Evolutionary conservation across 1,140 invertebrate species (phyloP).

Genomic region (Palaemon carinicauda): DNA sequence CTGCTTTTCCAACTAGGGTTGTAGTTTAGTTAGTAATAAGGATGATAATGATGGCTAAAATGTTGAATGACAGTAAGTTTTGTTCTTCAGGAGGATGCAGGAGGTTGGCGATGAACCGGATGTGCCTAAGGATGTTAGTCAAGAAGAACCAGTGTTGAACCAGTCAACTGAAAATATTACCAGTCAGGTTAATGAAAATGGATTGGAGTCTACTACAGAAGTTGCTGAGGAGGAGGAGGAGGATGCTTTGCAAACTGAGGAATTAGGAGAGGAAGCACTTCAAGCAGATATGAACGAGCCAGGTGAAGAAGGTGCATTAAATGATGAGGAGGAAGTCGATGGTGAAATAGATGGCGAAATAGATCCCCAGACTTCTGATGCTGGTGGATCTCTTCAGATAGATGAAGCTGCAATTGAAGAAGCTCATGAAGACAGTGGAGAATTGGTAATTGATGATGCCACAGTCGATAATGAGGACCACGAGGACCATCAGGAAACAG

Average conservation of each 20-base stretch:
- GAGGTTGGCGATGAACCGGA: conserved; percentile 29
- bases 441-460: too few species aligned
- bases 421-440: not conserved
- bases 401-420: too few species aligned
- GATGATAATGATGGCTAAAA: not conserved
- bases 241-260: not conserved
- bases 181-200: not conserved
- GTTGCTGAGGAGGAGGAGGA: not conserved
- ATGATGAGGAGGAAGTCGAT: not conserved
- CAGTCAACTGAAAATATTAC: not conserved
- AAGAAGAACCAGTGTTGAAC: not conserved
- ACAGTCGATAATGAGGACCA: not conserved
- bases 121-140: not conserved
- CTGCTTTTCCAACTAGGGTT: too few species aligned
- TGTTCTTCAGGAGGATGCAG: conserved; percentile 35
- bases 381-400: not conserved
- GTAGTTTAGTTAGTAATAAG: too few species aligned
- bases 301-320: not conserved
- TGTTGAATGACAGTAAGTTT: not conserved
- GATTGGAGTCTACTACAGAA: not conserved
- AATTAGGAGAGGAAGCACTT: not conserved
- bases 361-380: not conserved
- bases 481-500: not conserved
- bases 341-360: too few species aligned
- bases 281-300: not conserved